Evolutionary conservation across 2,888 invertebrate species (phyloP), one percentile per base, ranked within the genome.

Genomic region (Oegoconia quadripuncta): DNA sequence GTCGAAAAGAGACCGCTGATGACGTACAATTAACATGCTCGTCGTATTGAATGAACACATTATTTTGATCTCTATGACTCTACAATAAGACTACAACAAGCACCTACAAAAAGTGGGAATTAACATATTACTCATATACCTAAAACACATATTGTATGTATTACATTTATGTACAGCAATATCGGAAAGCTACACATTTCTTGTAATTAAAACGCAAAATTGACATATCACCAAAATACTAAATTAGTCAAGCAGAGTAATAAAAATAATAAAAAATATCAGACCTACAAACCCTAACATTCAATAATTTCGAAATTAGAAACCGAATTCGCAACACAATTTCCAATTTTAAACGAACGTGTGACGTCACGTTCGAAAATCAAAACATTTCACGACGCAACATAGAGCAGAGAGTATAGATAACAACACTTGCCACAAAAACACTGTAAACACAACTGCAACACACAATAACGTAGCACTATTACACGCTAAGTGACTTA

Each of bases 1-100:
- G 68, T 45, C 27, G 55, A 70, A 79, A 48, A 58, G 74, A 59
- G 79, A 81, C 44, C 52, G 43, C 50, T 39, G 39, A 55, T 44
- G 34, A 55, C 46, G 46, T 53, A 50, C 51, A 57, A 60, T 61
- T 50, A 58, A 52, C 44, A 48, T 43, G 44, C 41, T 51, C 46
- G 41, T 55, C 53, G 31, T 5, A 11, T 32, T 38, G 36, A 18
- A 28, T 3, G 22, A 36, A 42, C 37, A 29, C 15, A 28, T 39
- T 46, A 69, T 52, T 63, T 52, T 64, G 56, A 59, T 38, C 64
- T 55, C 48, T 68, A 64, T 39, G 30, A 34, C 51, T 22, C 17
- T 22, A 31, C 11, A 20, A 15, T 34, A 38, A 34, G 35, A 35
- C 18, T 17, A 13, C 26, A 26, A 12, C 11, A 9, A n/a, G 7